Base-by-base conservation (phyloP, 2,888 invertebrate genomes). In the Drosophila kokeensis region DNA sequence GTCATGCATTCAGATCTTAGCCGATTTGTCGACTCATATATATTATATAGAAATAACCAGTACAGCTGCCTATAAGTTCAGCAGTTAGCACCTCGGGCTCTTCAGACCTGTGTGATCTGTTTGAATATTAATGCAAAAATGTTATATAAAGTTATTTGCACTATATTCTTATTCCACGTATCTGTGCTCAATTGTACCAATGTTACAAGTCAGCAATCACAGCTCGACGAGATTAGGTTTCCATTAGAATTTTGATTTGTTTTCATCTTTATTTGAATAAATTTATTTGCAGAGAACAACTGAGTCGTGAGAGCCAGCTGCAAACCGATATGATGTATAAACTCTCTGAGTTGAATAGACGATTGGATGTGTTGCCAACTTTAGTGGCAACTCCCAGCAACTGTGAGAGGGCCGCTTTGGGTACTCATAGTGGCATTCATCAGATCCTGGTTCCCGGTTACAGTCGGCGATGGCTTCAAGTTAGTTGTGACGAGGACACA, bases 161-260 rank as follows among this genome's bases (percentile, higher is more conserved):
- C 11, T 42, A 21, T 42, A 42, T 42, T 42, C 11, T 5, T 21
- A 5, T n/a, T 42, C 11, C 40, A 42, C 21, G 21, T 42, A 21
- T n/a, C 21, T 42, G 40, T 21, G 40, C 40, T 42, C 0, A 42
- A 42, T 42, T 42, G 21, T 42, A 21, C 5, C 21, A n/a, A 21
- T 21, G 21, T 21, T 11, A 11, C 21, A 42, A 42, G 21, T 11
- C 40, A 42, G 40, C 40, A 21, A 42, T 10, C n/a, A 11, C 21
- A 42, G 40, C 40, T 42, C 21, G 40, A 42, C 40, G 40, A 42
- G 21, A 42, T 42, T 21, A 42, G 40, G 40, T 42, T 42, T n/a
- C 11, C n/a, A 11, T 42, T 1, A 5, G 11, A 42, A 42, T 42
- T 42, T 21, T 21, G 21, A 21, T 21, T 42, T 21, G n/a, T 21